Base-by-base conservation (phyloP, 1,140 invertebrate species). In the Drosophila rufa region DNA sequence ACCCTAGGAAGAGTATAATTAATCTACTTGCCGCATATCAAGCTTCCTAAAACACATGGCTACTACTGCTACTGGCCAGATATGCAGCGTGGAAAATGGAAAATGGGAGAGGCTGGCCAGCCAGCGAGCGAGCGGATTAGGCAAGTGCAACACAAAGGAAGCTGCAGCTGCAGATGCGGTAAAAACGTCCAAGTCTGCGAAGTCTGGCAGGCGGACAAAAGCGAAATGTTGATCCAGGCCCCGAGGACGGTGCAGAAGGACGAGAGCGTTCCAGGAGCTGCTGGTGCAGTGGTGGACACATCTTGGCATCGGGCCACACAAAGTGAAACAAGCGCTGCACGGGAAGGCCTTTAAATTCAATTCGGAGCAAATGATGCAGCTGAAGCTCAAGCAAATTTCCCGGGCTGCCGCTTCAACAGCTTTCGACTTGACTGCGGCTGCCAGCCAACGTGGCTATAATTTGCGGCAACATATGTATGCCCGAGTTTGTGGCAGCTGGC, bases 31-130 rank as follows among this genome's bases (percentile, higher is more conserved):
- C 70, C 61, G 48, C 70, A 59, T 71, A 73, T 71, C 57, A 66
- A 76, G 66, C 77, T 61, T 68, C 48, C 66, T 61, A 75, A 83
- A 84, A 75, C 75, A 86, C 78, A 82, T 78, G 67, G 56, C 71
- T 65, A 60, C 50, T 33, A 12, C 36, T 46, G 61, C 58, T 14
- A 17, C 19, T 43, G 58, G 58, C 66, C 75, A 66, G 83, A 85
- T 87, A 85, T 87, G 83, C 86, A 55, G 73, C 73, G 82, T 78
- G 77, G 71, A 79, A 89, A 80, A 86, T 86, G 80, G 79, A 50
- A 87, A 83, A 86, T 77, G 83, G 70, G 60, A 87, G 75, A 55
- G 70, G 75, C 64, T 51, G 66, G 66, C 60, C 36, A 11, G 62
- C 60, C 36, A 11, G 33, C 33, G 33, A 80, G 69, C 73, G 25